A percentile compares a stretch with the other conserved stretches of the same genome.
Conservation (phyloP, 2,113 vertebrate genomes). For the Xenopus laevis region DNA sequence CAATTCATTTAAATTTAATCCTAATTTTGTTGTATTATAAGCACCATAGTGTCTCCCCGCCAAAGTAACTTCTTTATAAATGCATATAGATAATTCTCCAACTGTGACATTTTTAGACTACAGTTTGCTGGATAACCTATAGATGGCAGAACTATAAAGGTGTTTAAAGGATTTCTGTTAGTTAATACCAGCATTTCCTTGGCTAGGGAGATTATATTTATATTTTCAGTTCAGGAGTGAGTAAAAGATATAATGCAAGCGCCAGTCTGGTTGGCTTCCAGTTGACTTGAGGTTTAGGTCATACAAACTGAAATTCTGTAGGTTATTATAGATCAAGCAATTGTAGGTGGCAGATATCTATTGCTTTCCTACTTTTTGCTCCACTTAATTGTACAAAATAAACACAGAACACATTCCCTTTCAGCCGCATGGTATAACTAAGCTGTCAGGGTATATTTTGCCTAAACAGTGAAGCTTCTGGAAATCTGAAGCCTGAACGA, state of each 20-base stretch:
- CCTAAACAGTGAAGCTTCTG: conserved; percentile 3
- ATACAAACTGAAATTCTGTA: not conserved
- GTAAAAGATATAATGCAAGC: not conserved
- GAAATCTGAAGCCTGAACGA: not conserved
- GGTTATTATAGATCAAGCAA: not conserved
- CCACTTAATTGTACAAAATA: conserved; percentile 7
- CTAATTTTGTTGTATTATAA: no score
- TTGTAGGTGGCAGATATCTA: conserved; percentile 6
- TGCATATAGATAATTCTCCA: no score
- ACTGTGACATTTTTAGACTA: not conserved
- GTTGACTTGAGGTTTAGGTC: not conserved
- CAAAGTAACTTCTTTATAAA: no score
- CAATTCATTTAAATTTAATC: no score
- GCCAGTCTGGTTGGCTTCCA: not conserved
- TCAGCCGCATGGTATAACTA: not conserved
- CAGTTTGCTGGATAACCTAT: conserved; percentile 53
- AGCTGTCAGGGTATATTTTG: not conserved
- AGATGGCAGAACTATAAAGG: conserved; percentile 56
- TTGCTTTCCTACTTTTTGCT: conserved; percentile 6
- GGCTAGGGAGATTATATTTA: not conserved
- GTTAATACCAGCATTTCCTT: not conserved
- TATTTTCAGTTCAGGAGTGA: conserved; percentile 10
- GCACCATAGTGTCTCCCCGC: no score
- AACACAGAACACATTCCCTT: not conserved
- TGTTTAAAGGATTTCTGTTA: conserved; percentile 39